Conservation (phyloP, 2,113 vertebrate genomes). For the Eonycteris spelaea region DNA sequence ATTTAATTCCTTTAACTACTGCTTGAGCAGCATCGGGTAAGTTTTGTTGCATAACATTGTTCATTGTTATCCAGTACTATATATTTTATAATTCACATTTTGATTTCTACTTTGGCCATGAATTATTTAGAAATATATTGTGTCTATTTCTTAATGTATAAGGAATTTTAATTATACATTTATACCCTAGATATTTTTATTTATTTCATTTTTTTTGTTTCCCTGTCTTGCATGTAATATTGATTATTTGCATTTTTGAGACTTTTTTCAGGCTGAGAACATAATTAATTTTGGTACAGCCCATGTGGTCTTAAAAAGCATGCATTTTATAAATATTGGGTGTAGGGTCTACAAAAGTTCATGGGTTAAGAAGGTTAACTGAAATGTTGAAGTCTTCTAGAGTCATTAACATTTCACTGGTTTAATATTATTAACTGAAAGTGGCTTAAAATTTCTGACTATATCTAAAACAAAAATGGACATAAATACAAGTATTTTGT, state of each 20-base stretch:
- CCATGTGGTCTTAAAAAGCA: background rate
- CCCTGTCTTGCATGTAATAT: background rate
- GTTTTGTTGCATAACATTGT: background rate
- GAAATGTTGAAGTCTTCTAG: background rate
- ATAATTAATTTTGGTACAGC: background rate
- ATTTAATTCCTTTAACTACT: background rate
- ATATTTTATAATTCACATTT: conserved; percentile 1
- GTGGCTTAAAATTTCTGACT: background rate
- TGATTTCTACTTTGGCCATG: background rate
- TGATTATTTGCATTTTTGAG: background rate
- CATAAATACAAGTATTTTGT: background rate
- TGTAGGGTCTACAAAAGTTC: background rate
- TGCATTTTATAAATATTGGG: background rate
- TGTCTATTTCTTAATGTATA: background rate
- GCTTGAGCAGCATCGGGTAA: background rate
- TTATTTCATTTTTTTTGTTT: background rate
- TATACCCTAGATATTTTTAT: background rate
- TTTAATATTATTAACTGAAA: conserved; percentile 25
- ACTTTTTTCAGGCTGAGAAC: background rate
- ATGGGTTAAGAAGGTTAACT: background rate
- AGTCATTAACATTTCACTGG: conserved; percentile 22
- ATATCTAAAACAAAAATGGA: background rate
- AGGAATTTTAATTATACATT: background rate
- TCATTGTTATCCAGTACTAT: background rate
- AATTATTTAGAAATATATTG: background rate